phyloP scores from a whole-genome alignment of 2,888 invertebrate species.

The Lasioglossum morio region DNA sequence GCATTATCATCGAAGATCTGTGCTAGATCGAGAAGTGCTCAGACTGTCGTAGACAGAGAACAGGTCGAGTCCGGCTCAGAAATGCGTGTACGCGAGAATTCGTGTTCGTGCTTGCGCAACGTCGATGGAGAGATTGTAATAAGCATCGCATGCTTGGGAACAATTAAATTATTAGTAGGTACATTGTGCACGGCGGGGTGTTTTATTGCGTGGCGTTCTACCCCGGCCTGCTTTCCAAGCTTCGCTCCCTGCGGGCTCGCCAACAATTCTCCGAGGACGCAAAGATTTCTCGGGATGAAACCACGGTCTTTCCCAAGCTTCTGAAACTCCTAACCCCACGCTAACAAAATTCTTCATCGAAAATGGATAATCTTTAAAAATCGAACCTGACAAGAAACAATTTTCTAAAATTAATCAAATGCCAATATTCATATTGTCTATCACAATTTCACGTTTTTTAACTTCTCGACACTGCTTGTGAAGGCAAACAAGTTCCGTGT shows the following conservation, averaged over 20 bases:
- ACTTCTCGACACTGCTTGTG: not conserved
- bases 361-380: not conserved
- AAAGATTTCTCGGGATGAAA: not conserved
- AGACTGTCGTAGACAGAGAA: not conserved
- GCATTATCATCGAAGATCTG: constrained; percentile 52
- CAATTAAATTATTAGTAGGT: constrained; percentile 66
- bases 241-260: not conserved
- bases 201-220: constrained; percentile 52
- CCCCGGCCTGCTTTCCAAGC: constrained; percentile 41
- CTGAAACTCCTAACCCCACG: not conserved
- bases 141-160: constrained; percentile 57
- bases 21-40: not conserved
- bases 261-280: not conserved
- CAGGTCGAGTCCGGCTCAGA: constrained; percentile 23
- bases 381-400: not conserved
- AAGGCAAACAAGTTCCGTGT: too few species aligned
- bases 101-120: constrained; percentile 51
- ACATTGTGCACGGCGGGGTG: constrained; percentile 59
- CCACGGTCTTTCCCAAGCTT: not conserved
- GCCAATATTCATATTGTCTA: not conserved
- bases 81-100: constrained; percentile 38
- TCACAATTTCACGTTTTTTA: not conserved
- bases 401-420: not conserved
- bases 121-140: constrained; percentile 60
- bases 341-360: not conserved